Conservation (phyloP, 2,888 invertebrate genomes). For the Coelogynopora nodosa region DNA sequence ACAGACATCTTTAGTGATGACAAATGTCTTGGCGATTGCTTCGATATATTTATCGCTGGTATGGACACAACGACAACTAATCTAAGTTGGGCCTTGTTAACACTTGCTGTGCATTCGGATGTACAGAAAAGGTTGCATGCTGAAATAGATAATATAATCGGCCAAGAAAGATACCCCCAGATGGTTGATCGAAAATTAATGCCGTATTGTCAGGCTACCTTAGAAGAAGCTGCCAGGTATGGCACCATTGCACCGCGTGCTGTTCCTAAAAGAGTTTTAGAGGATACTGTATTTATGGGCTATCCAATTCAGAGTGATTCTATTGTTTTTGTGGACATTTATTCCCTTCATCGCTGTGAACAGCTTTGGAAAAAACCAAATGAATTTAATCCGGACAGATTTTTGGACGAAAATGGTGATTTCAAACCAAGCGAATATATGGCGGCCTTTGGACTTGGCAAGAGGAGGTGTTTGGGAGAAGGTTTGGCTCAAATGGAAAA, state of each 20-base stretch:
- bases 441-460: conserved; percentile 35
- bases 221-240: conserved; percentile 25
- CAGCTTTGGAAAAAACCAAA: conserved; percentile 9
- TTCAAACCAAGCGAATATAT: conserved; percentile 31
- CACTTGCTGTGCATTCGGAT: not conserved
- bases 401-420: not conserved
- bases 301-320: not conserved
- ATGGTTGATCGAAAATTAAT: not conserved
- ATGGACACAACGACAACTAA: conserved; percentile 37
- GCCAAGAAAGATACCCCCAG: not conserved
- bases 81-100: conserved; percentile 21
- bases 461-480: conserved; percentile 35
- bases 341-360: not conserved
- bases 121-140: not conserved
- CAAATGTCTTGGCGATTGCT: not conserved
- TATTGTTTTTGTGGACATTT: not conserved
- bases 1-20: no score
- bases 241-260: not conserved
- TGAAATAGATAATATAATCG: not conserved
- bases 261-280: not conserved
- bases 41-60: conserved; percentile 29
- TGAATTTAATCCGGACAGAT: conserved; percentile 3
- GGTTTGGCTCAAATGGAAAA: conserved; percentile 2
- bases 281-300: not conserved
- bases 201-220: conserved; percentile 13